phyloP scores from a whole-genome alignment of 2,888 invertebrate species.

The Allophyes oxyacanthae region DNA sequence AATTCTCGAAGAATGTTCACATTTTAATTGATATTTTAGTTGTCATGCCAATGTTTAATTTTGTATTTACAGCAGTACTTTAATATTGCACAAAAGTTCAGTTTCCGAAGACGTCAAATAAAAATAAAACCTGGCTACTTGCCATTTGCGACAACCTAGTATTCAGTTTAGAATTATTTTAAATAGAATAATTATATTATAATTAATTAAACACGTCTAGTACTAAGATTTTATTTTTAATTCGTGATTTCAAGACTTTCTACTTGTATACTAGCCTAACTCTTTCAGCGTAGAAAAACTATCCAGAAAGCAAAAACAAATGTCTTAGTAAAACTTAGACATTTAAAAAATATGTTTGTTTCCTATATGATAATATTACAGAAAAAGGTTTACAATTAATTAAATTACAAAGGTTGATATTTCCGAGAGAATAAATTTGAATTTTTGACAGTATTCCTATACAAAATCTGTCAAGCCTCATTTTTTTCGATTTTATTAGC shows the following conservation, averaged over 20 bases:
- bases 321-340: too few species aligned
- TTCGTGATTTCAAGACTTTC: neutral
- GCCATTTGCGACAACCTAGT: constrained; percentile 37
- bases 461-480: too few species aligned
- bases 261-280: too few species aligned
- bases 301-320: too few species aligned
- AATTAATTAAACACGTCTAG: constrained; percentile 3
- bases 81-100: constrained; percentile 35
- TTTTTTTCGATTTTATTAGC: too few species aligned
- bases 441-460: too few species aligned
- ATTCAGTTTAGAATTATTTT: constrained; percentile 8
- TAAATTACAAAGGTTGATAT: too few species aligned
- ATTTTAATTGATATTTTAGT: constrained; percentile 48
- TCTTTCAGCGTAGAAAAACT: too few species aligned
- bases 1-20: constrained; percentile 35
- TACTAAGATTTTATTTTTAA: constrained; percentile 1
- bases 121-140: constrained; percentile 46
- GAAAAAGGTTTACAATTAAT: too few species aligned
- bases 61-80: constrained; percentile 45
- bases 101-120: constrained; percentile 36
- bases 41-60: constrained; percentile 54
- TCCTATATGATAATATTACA: too few species aligned
- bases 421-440: too few species aligned
- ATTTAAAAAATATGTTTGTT: too few species aligned
- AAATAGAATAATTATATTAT: constrained; percentile 12